A percentile compares a stretch with the other conserved stretches of the same genome.
Conservation (phyloP, 2,797 vertebrate species). For the Harpagifer antarcticus region DNA sequence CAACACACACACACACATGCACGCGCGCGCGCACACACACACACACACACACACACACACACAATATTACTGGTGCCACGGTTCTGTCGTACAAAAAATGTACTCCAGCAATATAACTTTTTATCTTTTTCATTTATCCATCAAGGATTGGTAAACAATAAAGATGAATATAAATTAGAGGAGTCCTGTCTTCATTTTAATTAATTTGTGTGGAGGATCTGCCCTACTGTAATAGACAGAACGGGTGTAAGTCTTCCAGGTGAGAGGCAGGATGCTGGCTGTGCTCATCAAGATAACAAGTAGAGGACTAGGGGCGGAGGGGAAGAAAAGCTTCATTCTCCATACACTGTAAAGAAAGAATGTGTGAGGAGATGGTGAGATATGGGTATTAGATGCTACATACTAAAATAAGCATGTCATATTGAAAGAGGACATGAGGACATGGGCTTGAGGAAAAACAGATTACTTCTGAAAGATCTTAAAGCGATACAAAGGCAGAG, state of each 20-base stretch:
- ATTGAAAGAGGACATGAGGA: slow-evolving; percentile 67
- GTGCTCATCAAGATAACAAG: slow-evolving; percentile 67
- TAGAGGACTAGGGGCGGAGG: slow-evolving; percentile 15
- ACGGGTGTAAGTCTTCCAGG: slow-evolving; percentile 64
- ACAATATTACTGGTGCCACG: slow-evolving; percentile 39
- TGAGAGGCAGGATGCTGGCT: slow-evolving; percentile 52
- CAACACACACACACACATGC: slow-evolving; percentile 47
- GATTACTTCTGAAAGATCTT: slow-evolving; percentile 71
- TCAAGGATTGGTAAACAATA: neutral
- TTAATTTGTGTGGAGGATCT: neutral
- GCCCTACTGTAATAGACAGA: slow-evolving; percentile 34
- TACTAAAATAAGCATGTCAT: slow-evolving; percentile 66
- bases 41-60: slow-evolving; percentile 45
- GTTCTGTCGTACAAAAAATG: slow-evolving; percentile 29
- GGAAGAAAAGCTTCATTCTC: slow-evolving; percentile 33
- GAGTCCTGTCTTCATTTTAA: slow-evolving; percentile 34
- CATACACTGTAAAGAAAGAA: slow-evolving; percentile 29
- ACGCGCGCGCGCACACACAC: slow-evolving; percentile 48
- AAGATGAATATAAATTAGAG: slow-evolving; percentile 34
- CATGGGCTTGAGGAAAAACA: slow-evolving; percentile 60
- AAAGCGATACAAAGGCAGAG: slow-evolving; percentile 63
- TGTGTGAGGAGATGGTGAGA: slow-evolving; percentile 52
- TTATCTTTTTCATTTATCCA: slow-evolving; percentile 9
- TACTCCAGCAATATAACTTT: slow-evolving; percentile 26
- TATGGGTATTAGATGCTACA: slow-evolving; percentile 55